These are phyloP conservation scores for Aleiodes alternator DNA, from an alignment of 2,888 invertebrate species.

Conservation along the genomic window DNA sequence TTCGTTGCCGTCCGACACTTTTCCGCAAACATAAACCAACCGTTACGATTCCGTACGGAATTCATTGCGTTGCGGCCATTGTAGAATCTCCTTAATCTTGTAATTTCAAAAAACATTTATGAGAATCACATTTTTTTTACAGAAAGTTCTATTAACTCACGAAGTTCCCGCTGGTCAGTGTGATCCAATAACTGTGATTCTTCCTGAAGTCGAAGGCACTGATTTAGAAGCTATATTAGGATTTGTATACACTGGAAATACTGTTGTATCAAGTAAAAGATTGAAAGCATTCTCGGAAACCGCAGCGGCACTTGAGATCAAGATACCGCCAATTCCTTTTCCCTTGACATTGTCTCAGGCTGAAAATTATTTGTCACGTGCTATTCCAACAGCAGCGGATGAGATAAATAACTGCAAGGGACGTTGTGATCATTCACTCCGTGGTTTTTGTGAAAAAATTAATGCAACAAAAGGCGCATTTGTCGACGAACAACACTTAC, in stretches of 20 bases:
- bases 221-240: slow-evolving; percentile 81
- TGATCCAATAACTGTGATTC: slow-evolving; percentile 80
- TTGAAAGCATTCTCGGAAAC: slow-evolving; percentile 80
- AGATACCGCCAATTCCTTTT: slow-evolving; percentile 63
- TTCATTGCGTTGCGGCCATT: too few relatives aligned
- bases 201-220: slow-evolving; percentile 81
- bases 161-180: slow-evolving; percentile 61
- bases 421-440: neutral
- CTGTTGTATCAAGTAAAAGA: slow-evolving; percentile 78
- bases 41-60: too few relatives aligned
- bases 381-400: neutral
- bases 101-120: too few relatives aligned
- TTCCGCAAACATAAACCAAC: too few relatives aligned
- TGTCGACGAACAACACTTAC: neutral
- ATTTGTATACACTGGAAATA: slow-evolving; percentile 83
- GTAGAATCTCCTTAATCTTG: too few relatives aligned
- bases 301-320: slow-evolving; percentile 71
- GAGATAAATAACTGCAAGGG: neutral
- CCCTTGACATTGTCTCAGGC: slow-evolving; percentile 36
- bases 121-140: slow-evolving; percentile 35
- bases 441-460: slow-evolving; percentile 28
- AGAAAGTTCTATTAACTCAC: slow-evolving; percentile 71
- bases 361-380: slow-evolving; percentile 4
- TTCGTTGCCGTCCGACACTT: too few relatives aligned
- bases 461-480: neutral